Conservation (phyloP, 1,140 invertebrate genomes). For the Plodia interpunctella region DNA sequence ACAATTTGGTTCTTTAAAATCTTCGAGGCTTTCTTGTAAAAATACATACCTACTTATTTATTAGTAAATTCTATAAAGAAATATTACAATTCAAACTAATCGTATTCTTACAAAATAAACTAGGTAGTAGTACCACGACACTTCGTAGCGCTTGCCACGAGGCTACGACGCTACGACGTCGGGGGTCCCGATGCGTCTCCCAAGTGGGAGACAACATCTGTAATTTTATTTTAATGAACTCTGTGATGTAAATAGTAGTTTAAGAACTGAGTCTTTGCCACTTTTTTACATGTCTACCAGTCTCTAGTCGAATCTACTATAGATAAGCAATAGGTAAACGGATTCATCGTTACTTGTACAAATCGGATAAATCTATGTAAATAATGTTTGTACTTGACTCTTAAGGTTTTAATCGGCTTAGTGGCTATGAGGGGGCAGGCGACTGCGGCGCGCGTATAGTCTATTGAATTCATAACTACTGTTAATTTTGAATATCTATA, state of each 20-base stretch:
- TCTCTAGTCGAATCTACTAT: constrained; percentile 32
- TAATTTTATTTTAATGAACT: constrained; percentile 38
- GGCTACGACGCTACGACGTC: constrained; percentile 16
- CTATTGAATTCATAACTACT: too few relatives aligned
- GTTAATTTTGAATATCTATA: too few relatives aligned
- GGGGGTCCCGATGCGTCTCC: constrained; percentile 29
- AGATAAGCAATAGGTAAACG: constrained; percentile 32
- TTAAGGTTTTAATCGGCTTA: constrained; percentile 35
- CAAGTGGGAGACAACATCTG: constrained; percentile 36
- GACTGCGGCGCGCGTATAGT: not conserved
- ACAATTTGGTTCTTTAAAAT: too few relatives aligned
- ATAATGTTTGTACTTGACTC: constrained; percentile 57
- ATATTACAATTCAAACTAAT: too few relatives aligned
- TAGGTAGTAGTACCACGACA: not conserved
- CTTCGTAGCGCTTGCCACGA: not conserved
- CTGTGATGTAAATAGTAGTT: constrained; percentile 65
- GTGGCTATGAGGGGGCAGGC: not conserved
- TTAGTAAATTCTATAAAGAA: too few relatives aligned
- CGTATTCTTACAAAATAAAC: too few relatives aligned
- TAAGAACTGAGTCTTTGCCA: constrained; percentile 73
- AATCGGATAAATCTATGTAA: constrained; percentile 47
- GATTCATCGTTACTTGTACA: constrained; percentile 50
- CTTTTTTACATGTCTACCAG: constrained; percentile 72
- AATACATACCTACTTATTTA: too few relatives aligned
- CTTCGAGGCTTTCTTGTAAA: too few relatives aligned